Evolutionary conservation across 2,113 vertebrate genomes (phyloP).

Genomic region (Neoarius graeffei): DNA sequence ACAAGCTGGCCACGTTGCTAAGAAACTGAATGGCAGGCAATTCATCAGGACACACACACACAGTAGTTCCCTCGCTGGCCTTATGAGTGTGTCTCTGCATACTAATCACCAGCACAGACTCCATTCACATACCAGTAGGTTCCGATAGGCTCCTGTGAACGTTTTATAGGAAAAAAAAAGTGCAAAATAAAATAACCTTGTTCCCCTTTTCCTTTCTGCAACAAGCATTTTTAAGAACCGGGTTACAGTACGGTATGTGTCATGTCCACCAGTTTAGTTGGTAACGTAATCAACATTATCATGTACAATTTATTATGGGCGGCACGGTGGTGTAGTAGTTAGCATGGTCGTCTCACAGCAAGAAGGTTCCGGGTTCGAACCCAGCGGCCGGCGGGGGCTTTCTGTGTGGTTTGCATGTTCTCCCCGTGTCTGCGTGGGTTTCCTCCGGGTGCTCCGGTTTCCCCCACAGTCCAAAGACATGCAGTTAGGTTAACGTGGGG

Average conservation of each 20-base stretch:
- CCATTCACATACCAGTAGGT: background rate
- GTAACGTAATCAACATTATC: background rate
- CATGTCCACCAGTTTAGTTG: background rate
- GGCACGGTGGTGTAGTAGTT: no score
- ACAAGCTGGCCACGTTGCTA: slow-evolving; percentile 37
- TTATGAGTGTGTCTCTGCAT: slow-evolving; percentile 36
- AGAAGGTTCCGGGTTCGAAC: no score
- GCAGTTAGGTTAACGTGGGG: no score
- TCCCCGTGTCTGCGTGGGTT: no score
- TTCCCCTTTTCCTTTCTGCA: background rate
- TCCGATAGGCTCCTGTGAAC: background rate
- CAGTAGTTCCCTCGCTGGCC: background rate
- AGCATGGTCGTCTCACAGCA: no score
- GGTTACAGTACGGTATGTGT: background rate
- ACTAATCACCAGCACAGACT: slow-evolving; percentile 25
- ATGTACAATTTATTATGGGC: no score
- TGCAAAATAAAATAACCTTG: background rate
- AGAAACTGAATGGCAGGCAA: slow-evolving; percentile 32
- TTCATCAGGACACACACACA: slow-evolving; percentile 36
- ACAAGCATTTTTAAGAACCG: background rate
- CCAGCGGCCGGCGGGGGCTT: no score
- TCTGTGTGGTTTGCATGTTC: no score
- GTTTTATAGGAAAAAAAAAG: background rate
- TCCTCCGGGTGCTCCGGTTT: no score
- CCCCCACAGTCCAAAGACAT: no score